These are phyloP conservation scores for Labeo catla DNA, from an alignment of 2,113 vertebrate species.

Conservation along the genomic window DNA sequence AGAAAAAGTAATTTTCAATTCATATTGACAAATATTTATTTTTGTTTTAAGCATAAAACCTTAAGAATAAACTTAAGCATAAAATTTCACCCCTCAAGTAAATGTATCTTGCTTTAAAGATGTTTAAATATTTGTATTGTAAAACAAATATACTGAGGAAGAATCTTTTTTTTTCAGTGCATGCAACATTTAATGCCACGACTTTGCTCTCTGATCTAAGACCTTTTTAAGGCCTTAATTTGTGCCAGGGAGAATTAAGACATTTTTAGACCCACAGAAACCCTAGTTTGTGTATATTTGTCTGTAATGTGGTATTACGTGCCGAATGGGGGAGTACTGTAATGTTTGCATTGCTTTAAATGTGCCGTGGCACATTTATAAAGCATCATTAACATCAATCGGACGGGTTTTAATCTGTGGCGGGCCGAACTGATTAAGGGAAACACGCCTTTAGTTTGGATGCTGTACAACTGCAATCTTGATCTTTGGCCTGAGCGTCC, in stretches of 20 bases:
- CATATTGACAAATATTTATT: background rate
- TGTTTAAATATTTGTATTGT: background rate
- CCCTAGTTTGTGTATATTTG: background rate
- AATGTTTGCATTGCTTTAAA: background rate
- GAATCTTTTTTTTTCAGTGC: background rate
- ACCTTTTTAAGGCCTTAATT: no score
- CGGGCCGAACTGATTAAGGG: conserved; percentile 27
- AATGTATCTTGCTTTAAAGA: background rate
- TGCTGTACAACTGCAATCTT: background rate
- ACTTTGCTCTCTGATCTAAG: no score
- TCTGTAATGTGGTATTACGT: background rate
- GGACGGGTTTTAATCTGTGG: conserved; percentile 59
- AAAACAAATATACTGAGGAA: background rate
- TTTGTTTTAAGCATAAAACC: no score
- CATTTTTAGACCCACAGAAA: background rate
- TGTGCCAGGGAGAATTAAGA: no score
- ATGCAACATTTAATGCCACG: background rate
- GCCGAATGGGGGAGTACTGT: no score
- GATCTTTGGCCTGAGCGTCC: background rate
- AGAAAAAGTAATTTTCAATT: background rate
- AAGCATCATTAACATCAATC: conserved; percentile 24
- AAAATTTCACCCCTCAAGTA: background rate
- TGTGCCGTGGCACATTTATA: background rate
- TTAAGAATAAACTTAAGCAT: no score
- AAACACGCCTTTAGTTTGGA: background rate